A percentile compares a stretch with the other conserved stretches of the same genome.
Conservation (phyloP, 2,888 invertebrate genomes). For the Lasioglossum vierecki region DNA sequence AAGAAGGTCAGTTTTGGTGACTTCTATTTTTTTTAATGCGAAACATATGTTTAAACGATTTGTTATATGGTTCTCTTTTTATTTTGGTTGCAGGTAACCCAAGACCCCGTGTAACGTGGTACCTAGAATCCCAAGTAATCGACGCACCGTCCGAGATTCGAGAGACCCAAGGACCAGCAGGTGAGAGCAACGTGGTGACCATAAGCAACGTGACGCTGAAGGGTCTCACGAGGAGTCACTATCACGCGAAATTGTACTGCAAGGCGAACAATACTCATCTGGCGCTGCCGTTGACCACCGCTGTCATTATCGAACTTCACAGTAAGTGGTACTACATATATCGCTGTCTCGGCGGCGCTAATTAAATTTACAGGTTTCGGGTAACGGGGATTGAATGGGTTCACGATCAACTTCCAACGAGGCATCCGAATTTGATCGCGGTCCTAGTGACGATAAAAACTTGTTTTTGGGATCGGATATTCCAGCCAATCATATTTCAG, state of each 20-base stretch:
- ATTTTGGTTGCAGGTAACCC: constrained; percentile 87
- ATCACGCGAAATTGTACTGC: constrained; percentile 93
- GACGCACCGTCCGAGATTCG: constrained; percentile 92
- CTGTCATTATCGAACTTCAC: constrained; percentile 93
- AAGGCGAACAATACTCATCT: constrained; percentile 95
- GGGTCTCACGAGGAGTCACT: constrained; percentile 92
- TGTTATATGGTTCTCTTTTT: not conserved
- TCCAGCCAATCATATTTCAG: no score
- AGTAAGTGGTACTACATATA: constrained; percentile 87
- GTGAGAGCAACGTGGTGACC: constrained; percentile 87
- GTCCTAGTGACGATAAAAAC: not conserved
- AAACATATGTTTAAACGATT: not conserved
- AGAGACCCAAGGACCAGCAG: constrained; percentile 76
- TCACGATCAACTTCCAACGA: not conserved
- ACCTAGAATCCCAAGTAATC: constrained; percentile 92
- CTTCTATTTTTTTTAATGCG: no score
- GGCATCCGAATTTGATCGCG: not conserved
- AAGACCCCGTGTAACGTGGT: constrained; percentile 92
- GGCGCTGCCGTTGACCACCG: constrained; percentile 91
- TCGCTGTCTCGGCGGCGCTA: not conserved
- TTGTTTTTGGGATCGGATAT: no score
- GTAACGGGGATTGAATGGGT: not conserved
- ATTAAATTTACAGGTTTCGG: not conserved
- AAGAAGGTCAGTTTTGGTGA: no score
- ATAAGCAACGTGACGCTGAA: constrained; percentile 93